These are phyloP conservation scores for Epinephelus awoara DNA, from an alignment of 2,797 vertebrate genomes.

Conservation along the genomic window DNA sequence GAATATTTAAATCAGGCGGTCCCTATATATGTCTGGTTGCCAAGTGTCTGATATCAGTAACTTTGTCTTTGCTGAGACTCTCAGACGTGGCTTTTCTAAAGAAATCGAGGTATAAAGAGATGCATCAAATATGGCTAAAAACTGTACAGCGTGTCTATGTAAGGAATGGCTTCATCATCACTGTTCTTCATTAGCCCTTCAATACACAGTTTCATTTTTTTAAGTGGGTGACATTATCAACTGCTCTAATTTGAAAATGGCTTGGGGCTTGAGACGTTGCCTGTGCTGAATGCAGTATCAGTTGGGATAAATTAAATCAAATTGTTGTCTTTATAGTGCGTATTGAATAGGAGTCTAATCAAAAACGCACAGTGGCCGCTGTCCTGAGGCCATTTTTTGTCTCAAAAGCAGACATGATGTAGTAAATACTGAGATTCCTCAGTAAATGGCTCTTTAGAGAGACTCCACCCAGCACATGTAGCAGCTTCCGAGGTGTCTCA, in stretches of 20 bases:
- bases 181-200: constrained; percentile 28
- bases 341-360: constrained; percentile 49
- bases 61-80: background rate
- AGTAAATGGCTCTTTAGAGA: constrained; percentile 28
- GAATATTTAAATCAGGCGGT: background rate
- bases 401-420: constrained; percentile 30
- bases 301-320: constrained; percentile 49
- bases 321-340: constrained; percentile 40
- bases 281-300: constrained; percentile 46
- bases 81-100: background rate
- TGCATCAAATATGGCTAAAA: background rate
- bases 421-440: constrained; percentile 23
- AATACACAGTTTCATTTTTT: constrained; percentile 5
- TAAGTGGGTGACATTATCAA: constrained; percentile 53
- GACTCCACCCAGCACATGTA: constrained; percentile 32
- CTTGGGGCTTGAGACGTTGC: constrained; percentile 43
- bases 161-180: constrained; percentile 18
- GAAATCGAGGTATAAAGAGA: background rate
- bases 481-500: constrained; percentile 43
- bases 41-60: constrained; percentile 9
- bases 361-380: constrained; percentile 22
- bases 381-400: constrained; percentile 21
- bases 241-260: constrained; percentile 56
- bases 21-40: background rate
- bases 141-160: background rate